A percentile compares a stretch with the other conserved stretches of the same genome.
Evolutionary conservation across 2,888 invertebrate species (phyloP).

Genomic region (Scelioninae gen. 2): DNA sequence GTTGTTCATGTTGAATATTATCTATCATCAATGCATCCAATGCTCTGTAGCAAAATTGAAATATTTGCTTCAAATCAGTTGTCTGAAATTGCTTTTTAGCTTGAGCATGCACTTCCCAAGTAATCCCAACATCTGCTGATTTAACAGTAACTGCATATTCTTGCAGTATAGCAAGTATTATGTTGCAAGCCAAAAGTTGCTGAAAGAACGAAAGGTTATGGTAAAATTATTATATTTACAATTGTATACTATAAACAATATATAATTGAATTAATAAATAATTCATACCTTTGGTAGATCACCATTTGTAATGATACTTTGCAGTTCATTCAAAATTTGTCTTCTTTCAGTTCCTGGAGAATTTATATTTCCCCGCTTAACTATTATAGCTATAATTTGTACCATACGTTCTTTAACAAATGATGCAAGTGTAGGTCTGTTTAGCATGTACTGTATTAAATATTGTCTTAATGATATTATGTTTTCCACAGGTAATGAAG

Average conservation of each 20-base stretch:
- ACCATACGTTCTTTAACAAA: slow-evolving; percentile 86
- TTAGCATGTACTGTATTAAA: slow-evolving; percentile 85
- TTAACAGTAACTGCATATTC: slow-evolving; percentile 91
- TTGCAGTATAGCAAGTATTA: slow-evolving; percentile 89
- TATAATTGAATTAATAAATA: slow-evolving; percentile 66
- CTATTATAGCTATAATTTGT: slow-evolving; percentile 89
- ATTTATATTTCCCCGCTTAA: slow-evolving; percentile 88
- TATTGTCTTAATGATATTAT: slow-evolving; percentile 85
- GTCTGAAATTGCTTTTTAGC: slow-evolving; percentile 91
- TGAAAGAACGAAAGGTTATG: slow-evolving; percentile 67
- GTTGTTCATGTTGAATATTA: slow-evolving; percentile 77
- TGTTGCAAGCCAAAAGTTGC: slow-evolving; percentile 90
- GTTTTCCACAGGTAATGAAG: slow-evolving; percentile 81
- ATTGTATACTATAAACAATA: too few relatives aligned
- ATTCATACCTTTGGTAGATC: slow-evolving; percentile 77
- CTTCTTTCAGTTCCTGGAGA: slow-evolving; percentile 83
- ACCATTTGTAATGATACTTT: slow-evolving; percentile 84
- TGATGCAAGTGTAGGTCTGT: slow-evolving; percentile 81
- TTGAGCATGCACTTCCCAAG: slow-evolving; percentile 91
- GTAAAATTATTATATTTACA: background rate
- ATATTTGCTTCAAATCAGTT: slow-evolving; percentile 86
- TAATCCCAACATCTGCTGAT: slow-evolving; percentile 90
- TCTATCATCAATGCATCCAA: slow-evolving; percentile 79
- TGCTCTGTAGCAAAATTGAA: slow-evolving; percentile 82
- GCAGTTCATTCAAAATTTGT: slow-evolving; percentile 83